Percentiles rank a stretch among this genome's conserved stretches.
These are phyloP conservation scores for Neoascia interrupta DNA, from an alignment of 2,888 invertebrate genomes.

Conservation along the genomic window DNA sequence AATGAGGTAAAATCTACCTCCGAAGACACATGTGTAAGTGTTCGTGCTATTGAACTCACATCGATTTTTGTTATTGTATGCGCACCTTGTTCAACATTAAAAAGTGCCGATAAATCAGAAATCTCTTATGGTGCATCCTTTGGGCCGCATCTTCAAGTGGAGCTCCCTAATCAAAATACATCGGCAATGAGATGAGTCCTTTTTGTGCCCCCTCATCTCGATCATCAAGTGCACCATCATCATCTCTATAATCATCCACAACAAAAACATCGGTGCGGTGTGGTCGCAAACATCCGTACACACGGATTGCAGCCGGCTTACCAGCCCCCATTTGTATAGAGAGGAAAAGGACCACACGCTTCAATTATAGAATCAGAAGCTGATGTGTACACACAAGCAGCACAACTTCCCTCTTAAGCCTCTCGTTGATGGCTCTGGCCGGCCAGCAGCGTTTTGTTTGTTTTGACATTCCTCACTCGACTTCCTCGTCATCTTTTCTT, in stretches of 20 bases:
- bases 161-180: constrained; percentile 54
- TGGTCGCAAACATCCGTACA: constrained; percentile 68
- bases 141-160: constrained; percentile 7
- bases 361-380: constrained; percentile 62
- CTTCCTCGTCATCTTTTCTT: constrained; percentile 14
- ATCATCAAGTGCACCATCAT: constrained; percentile 48
- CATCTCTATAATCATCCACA: constrained; percentile 48
- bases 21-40: too few relatives aligned
- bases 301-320: not conserved
- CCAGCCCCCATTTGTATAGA: not conserved
- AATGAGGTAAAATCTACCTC: too few relatives aligned
- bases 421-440: constrained; percentile 11
- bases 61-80: not conserved
- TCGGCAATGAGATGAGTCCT: constrained; percentile 24
- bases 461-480: constrained; percentile 53
- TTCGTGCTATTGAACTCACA: too few relatives aligned
- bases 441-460: constrained; percentile 39
- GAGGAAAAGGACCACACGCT: constrained; percentile 62
- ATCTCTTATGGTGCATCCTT: constrained; percentile 7
- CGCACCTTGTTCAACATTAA: not conserved
- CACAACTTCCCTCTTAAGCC: constrained; percentile 55
- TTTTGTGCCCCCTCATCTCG: too few relatives aligned
- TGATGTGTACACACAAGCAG: constrained; percentile 28
- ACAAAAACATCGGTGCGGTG: constrained; percentile 57
- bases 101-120: constrained; percentile 29